phyloP scores from a whole-genome alignment of 2,113 vertebrate genomes.

The Kryptolebias marmoratus region DNA sequence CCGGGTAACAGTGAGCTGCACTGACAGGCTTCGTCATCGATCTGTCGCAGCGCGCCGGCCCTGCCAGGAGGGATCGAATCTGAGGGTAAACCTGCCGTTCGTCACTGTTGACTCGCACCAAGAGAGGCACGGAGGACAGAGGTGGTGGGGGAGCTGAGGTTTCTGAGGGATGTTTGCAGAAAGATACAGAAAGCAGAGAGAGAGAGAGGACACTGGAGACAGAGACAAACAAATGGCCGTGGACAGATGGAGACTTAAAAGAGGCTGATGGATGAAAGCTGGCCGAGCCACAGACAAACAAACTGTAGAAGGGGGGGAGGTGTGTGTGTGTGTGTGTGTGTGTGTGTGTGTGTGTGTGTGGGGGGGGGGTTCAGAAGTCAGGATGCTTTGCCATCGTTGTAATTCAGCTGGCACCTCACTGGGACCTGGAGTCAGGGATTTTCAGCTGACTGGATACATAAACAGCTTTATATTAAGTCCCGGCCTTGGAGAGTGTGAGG shows the following conservation, averaged over 20 bases:
- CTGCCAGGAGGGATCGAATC: conserved; percentile 50
- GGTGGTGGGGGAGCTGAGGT: conserved; percentile 32
- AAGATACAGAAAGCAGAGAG: conserved; percentile 38
- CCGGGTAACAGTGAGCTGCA: conserved; percentile 56
- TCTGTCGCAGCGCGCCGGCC: conserved; percentile 49
- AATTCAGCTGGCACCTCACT: conserved; percentile 53
- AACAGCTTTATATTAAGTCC: conserved; percentile 26
- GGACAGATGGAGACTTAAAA: conserved; percentile 62
- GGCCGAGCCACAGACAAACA: conserved; percentile 53
- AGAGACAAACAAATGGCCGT: conserved; percentile 28
- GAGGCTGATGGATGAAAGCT: conserved; percentile 27
- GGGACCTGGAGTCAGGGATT: conserved; percentile 13
- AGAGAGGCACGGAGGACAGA: conserved; percentile 4
- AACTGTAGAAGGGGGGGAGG: conserved; percentile 11
- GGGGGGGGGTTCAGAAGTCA: conserved; percentile 28
- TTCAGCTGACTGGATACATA: conserved; percentile 66
- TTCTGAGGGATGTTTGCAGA: conserved; percentile 53
- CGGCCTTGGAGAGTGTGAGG: conserved; percentile 40
- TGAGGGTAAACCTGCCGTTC: conserved; percentile 49
- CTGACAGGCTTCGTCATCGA: conserved; percentile 71
- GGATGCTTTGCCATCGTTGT: conserved; percentile 36
- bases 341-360: no score
- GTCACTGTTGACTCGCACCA: conserved; percentile 34
- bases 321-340: no score
- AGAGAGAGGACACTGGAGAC: conserved; percentile 5